Evolutionary conservation across 2,113 vertebrate species (phyloP), one percentile per base, ranked within the genome.

Genomic region (Galemys pyrenaicus): DNA sequence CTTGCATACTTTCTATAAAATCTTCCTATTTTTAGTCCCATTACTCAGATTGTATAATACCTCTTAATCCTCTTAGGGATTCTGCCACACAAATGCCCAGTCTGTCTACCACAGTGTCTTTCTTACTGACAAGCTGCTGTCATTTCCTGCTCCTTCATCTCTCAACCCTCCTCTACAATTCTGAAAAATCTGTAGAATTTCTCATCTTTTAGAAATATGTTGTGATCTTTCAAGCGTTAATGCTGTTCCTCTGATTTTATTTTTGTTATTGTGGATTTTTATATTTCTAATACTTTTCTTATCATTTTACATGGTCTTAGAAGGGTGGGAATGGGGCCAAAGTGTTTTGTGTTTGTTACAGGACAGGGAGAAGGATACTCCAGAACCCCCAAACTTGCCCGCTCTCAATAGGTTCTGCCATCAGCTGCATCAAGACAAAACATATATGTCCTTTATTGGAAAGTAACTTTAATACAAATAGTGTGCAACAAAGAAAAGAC

Each of bases 51-150:
- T 37, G 15, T 41, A 32, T 4, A 17, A 44, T 6, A 35, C 80
- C 30, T 75, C 46, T 65, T 30, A 1, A n/a, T 39, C 9, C 58
- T 80, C 9, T n/a, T 7, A 19, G 15, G 6, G 22, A 58, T 41
- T 24, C 44, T 10, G 37, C 20, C 9, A 5, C 65, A 1, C 7
- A 35, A 35, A 5, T 13, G 15, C 6, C 11, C 17, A 5, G 0
- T 58, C 32, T 41, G 68, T 73, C 17, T 5, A 4, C 10, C 2
- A 0, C 1, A 4, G 2, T 1, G 0, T 22, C 74, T n/a, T 77
- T 2, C 26, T 82, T 64, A 11, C 8, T 7, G 5, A 35, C 7
- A 22, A 5, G 6, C 37, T 5, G n/a, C 3, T 20, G 4, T 35
- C 32, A 15, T 35, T 9, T 6, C 35, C 70, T n/a, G 35, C 10